These are phyloP conservation scores for Fissipunctia ypsillon DNA, from an alignment of 2,888 invertebrate species.

Conservation along the genomic window DNA sequence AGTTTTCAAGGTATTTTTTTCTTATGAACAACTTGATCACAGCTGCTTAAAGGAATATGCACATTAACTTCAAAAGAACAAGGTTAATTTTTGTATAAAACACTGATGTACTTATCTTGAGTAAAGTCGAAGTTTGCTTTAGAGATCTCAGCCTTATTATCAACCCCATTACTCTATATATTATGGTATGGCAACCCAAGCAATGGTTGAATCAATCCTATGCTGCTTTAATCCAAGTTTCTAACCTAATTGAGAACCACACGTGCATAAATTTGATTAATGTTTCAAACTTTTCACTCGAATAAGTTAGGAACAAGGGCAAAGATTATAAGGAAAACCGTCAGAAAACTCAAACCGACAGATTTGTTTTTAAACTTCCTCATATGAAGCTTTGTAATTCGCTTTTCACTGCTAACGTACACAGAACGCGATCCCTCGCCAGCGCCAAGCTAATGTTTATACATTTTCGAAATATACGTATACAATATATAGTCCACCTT, in stretches of 20 bases:
- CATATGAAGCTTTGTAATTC: too few species aligned
- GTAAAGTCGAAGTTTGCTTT: neutral
- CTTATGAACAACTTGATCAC: neutral
- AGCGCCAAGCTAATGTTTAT: too few species aligned
- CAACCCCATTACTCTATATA: neutral
- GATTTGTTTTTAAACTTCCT: slow-evolving; percentile 14
- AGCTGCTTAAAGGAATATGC: neutral
- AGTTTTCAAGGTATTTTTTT: neutral
- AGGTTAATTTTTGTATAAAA: neutral
- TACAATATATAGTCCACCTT: too few species aligned
- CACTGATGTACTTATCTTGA: neutral
- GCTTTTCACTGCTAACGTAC: too few species aligned
- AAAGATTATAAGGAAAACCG: slow-evolving; percentile 1
- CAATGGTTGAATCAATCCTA: too few species aligned
- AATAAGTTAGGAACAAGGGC: neutral
- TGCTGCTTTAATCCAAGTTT: neutral
- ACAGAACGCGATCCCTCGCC: too few species aligned
- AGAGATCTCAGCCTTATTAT: neutral
- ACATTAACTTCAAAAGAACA: neutral
- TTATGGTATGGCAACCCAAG: too few species aligned
- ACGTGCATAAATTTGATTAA: slow-evolving; percentile 9
- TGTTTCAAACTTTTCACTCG: slow-evolving; percentile 6
- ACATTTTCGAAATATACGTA: too few species aligned
- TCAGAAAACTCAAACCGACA: slow-evolving; percentile 1
- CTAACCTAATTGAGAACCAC: neutral